phyloP scores from a whole-genome alignment of 2,113 vertebrate species.

The Centrocercus urophasianus region DNA sequence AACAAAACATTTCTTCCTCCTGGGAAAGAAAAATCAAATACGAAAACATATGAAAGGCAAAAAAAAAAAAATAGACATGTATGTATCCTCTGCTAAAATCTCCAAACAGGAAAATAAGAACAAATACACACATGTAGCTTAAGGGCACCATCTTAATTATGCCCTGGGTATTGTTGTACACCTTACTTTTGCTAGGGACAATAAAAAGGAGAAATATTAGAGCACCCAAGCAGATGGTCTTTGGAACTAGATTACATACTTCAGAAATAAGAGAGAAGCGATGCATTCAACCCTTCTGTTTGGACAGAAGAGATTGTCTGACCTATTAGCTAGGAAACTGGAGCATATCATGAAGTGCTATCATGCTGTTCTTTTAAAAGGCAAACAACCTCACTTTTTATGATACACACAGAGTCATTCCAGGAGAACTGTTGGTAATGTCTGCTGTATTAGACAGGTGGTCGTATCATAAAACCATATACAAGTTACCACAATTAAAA shows the following conservation, averaged over 20 bases:
- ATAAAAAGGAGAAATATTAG: slow-evolving; percentile 45
- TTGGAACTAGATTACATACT: slow-evolving; percentile 66
- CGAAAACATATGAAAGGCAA: not conserved
- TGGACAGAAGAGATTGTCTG: slow-evolving; percentile 60
- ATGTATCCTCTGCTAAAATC: not conserved
- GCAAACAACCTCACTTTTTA: slow-evolving; percentile 15
- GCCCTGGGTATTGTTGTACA: not conserved
- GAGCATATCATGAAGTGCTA: slow-evolving; percentile 31
- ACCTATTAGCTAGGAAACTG: slow-evolving; percentile 59
- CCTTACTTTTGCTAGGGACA: slow-evolving; percentile 39
- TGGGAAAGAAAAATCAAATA: not conserved
- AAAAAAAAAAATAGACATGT: not conserved
- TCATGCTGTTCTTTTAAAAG: slow-evolving; percentile 60
- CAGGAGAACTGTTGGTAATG: slow-evolving; percentile 39
- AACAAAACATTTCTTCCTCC: not conserved
- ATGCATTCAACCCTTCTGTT: slow-evolving; percentile 62
- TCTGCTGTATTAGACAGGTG: slow-evolving; percentile 3
- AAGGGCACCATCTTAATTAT: slow-evolving; percentile 28
- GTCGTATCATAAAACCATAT: slow-evolving; percentile 23
- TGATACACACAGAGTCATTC: slow-evolving; percentile 53
- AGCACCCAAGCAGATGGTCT: slow-evolving; percentile 44
- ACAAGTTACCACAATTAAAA: slow-evolving; percentile 7
- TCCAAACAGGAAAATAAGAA: not conserved
- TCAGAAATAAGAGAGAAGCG: slow-evolving; percentile 59
- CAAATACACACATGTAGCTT: not conserved